These are phyloP conservation scores for Neopipo cinnamomea DNA, from an alignment of 2,113 vertebrate species.

Conservation along the genomic window DNA sequence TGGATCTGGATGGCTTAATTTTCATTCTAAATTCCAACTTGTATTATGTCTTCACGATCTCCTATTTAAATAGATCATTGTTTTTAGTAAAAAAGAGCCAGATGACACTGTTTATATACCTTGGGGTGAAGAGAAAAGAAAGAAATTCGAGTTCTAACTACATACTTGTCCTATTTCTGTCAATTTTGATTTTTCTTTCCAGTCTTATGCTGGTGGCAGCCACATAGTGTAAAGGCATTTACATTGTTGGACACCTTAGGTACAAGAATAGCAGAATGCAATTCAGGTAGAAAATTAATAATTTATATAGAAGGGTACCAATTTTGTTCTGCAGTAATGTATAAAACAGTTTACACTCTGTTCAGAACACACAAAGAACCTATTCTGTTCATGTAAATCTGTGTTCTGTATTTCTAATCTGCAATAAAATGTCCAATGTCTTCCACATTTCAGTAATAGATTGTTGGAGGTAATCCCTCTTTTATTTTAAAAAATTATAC, in stretches of 20 bases:
- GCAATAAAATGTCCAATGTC: neutral
- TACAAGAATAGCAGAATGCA: conserved; percentile 41
- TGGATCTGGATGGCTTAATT: neutral
- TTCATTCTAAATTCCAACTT: neutral
- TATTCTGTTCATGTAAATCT: neutral
- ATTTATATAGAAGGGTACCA: conserved; percentile 2
- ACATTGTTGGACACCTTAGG: conserved; percentile 27
- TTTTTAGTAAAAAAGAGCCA: neutral
- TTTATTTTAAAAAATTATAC: neutral
- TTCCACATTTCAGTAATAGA: neutral
- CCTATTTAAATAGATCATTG: neutral
- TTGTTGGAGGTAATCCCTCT: neutral
- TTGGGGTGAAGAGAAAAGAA: neutral
- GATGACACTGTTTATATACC: conserved; percentile 9
- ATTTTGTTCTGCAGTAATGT: neutral
- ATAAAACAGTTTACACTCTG: neutral
- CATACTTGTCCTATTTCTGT: conserved; percentile 71
- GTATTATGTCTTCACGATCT: neutral
- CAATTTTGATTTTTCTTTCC: conserved; percentile 69
- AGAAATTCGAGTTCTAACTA: conserved; percentile 32
- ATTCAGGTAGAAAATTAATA: conserved; percentile 37
- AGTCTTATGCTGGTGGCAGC: conserved; percentile 55
- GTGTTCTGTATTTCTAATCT: conserved; percentile 5
- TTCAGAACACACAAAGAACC: neutral
- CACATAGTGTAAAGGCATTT: conserved; percentile 40